Base-by-base conservation (phyloP, 1,140 invertebrate species). In the Orius laevigatus region DNA sequence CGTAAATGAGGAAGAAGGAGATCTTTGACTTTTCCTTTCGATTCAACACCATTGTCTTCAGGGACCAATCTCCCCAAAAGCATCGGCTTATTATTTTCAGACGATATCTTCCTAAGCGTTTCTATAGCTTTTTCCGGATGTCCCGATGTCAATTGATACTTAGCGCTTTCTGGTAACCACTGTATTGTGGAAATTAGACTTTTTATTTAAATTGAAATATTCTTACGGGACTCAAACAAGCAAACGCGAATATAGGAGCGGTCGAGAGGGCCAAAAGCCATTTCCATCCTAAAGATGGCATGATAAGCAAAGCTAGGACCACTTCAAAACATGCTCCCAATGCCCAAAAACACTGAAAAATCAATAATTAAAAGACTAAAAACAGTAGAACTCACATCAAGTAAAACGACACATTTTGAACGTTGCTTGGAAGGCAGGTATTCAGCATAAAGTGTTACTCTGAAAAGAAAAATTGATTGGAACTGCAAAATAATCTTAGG, bases 391-490 rank as follows among this genome's bases (percentile, higher is more conserved):
- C 83, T 79, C 71, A 92, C 86, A 73, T 96, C 91, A 49, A 95
- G 72, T 53, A 95, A 69, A 39, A 95, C 85, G 32, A 95, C 87
- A 74, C 90, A 94, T 68, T 89, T 91, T 19, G 86, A 88, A 61
- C 91, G 71, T 61, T 93, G 86, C 62, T 89, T 88, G 39, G 85
- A 80, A 12, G 91, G 91, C 43, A 96, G 68, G 73, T 94, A 95
- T 67, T 96, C 92, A 12, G 91, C 85, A 70, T 94, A 95, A 48
- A 96, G 65, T n/a, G 90, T 95, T 1, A 95, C 88, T 47, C 89
- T 93, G 69, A 46, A 33, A 43, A 40, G 42, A 48, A 50, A 40
- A 33, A 32, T 51, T 16, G 38, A 15, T 34, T 33, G 48, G 18
- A 49, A n/a, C n/a, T n/a, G n/a, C n/a, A n/a, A n/a, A n/a, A n/a